A percentile compares a stretch with the other conserved stretches of the same genome.
These are phyloP conservation scores for Bubalus kerabau DNA, from an alignment of 2,113 vertebrate genomes.

Conservation along the genomic window DNA sequence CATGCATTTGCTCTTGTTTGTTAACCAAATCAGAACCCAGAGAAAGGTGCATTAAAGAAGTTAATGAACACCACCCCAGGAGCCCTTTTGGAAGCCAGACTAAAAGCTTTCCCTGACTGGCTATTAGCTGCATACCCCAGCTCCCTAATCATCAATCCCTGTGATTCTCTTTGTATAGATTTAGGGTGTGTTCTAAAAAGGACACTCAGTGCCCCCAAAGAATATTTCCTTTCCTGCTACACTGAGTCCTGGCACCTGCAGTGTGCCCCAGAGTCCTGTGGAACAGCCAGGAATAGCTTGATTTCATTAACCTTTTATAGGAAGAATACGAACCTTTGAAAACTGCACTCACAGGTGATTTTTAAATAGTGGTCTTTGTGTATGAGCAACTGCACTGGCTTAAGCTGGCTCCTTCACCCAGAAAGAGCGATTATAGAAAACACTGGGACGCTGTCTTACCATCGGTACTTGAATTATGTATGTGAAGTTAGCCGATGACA, in stretches of 20 bases:
- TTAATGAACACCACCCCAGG: background rate
- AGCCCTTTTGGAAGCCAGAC: background rate
- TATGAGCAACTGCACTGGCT: background rate
- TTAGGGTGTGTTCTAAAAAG: background rate
- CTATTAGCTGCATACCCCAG: background rate
- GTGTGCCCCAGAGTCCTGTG: background rate
- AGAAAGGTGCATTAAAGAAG: background rate
- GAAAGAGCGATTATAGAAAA: background rate
- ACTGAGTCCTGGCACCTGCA: fast-evolving
- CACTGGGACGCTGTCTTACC: too few species aligned
- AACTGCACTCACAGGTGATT: background rate
- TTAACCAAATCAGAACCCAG: background rate
- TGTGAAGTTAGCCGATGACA: background rate
- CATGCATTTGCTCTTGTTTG: background rate
- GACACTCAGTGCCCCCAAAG: too few species aligned
- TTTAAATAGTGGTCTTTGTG: background rate
- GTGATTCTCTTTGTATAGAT: background rate
- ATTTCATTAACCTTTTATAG: background rate
- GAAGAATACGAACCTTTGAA: background rate
- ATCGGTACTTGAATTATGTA: background rate
- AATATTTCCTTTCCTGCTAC: background rate
- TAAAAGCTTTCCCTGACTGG: background rate
- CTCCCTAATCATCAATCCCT: background rate
- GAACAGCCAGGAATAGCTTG: background rate
- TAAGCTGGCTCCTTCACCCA: background rate